phyloP scores from a whole-genome alignment of 2,888 invertebrate species.

The Eupithecia abbreviata region DNA sequence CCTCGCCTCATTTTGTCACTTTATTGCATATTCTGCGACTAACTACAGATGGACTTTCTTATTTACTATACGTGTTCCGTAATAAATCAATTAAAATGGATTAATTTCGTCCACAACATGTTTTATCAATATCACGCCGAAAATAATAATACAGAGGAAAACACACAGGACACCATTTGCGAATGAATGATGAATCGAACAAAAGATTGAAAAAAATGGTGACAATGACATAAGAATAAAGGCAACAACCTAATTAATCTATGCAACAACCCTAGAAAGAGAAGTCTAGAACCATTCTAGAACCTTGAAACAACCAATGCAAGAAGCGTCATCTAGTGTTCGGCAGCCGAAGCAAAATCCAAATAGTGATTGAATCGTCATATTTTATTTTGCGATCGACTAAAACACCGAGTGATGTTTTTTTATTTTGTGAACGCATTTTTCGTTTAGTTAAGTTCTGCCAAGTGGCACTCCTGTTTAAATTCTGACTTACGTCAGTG shows the following conservation, averaged over 20 bases:
- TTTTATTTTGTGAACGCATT: slow-evolving; percentile 63
- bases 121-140: slow-evolving; percentile 63
- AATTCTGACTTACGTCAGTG: slow-evolving; percentile 82
- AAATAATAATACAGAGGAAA: slow-evolving; percentile 53
- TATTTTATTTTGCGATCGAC: not conserved
- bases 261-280: no score
- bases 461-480: slow-evolving; percentile 82
- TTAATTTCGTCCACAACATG: slow-evolving; percentile 46
- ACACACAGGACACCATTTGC: slow-evolving; percentile 23
- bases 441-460: slow-evolving; percentile 63
- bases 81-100: slow-evolving; percentile 10
- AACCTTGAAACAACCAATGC: not conserved
- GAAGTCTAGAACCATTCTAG: no score
- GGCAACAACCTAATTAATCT: no score
- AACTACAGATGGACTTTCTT: slow-evolving; percentile 16
- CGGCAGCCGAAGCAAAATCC: not conserved
- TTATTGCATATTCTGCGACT: slow-evolving; percentile 60
- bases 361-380: not conserved
- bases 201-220: slow-evolving; percentile 1
- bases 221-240: not conserved
- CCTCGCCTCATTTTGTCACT: slow-evolving; percentile 76
- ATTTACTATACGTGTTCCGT: not conserved
- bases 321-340: slow-evolving; percentile 18
- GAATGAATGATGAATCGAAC: slow-evolving; percentile 15
- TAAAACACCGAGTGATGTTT: not conserved